These are phyloP conservation scores for Xiphias gladius DNA, from an alignment of 2,113 vertebrate species.

Conservation along the genomic window DNA sequence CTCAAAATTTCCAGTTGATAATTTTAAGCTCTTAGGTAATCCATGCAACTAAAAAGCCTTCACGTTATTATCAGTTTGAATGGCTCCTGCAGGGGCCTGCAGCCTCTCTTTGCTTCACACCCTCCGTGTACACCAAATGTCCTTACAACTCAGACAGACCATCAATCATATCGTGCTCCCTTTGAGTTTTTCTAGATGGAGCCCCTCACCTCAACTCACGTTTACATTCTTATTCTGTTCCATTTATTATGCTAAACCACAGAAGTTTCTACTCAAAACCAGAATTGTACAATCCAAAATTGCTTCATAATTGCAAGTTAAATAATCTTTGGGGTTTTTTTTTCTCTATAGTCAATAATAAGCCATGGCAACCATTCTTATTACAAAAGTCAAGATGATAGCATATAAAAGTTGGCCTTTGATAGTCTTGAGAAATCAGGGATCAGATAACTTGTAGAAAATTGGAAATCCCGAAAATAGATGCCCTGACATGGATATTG, in stretches of 20 bases:
- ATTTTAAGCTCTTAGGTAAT: slow-evolving; percentile 13
- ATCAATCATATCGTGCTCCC: slow-evolving; percentile 76
- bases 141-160: slow-evolving; percentile 60
- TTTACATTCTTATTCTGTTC: slow-evolving; percentile 70
- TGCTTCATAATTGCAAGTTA: slow-evolving; percentile 29
- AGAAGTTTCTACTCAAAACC: slow-evolving; percentile 50
- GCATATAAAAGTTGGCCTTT: slow-evolving; percentile 33
- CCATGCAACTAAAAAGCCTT: slow-evolving; percentile 10
- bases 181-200: slow-evolving; percentile 52
- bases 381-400: slow-evolving; percentile 36
- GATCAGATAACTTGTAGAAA: neutral
- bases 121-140: slow-evolving; percentile 63
- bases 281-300: slow-evolving; percentile 8
- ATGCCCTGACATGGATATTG: slow-evolving; percentile 1
- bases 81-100: slow-evolving; percentile 50
- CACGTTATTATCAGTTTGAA: slow-evolving; percentile 32
- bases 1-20: neutral
- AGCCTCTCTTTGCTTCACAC: slow-evolving; percentile 65
- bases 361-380: slow-evolving; percentile 31
- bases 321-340: slow-evolving; percentile 20
- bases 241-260: slow-evolving; percentile 62
- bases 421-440: slow-evolving; percentile 12
- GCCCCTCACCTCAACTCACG: slow-evolving; percentile 59
- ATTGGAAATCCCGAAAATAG: slow-evolving; percentile 16
- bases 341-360: neutral